Conservation (phyloP, 2,797 vertebrate genomes). For the Sebastes umbrosus region DNA sequence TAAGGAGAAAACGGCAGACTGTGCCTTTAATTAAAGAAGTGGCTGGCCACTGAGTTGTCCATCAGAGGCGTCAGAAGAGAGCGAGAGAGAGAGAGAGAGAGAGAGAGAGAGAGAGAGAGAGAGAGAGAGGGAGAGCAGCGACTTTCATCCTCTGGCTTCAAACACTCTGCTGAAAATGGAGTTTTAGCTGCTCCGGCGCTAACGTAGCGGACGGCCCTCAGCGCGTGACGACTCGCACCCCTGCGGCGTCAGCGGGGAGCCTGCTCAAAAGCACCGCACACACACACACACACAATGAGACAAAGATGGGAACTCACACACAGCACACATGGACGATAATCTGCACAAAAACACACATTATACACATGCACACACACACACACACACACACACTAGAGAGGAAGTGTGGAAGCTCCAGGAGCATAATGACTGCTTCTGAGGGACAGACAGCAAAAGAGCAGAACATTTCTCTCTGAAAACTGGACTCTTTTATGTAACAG, state of each 20-base stretch:
- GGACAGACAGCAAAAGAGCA: conserved; percentile 43
- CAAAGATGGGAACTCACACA: conserved; percentile 22
- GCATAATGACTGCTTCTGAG: conserved; percentile 58
- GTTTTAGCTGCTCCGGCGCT: conserved; percentile 53
- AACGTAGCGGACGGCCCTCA: conserved; percentile 54
- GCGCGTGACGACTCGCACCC: conserved; percentile 62
- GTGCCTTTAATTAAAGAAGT: conserved; percentile 68
- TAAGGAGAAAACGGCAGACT: conserved; percentile 33
- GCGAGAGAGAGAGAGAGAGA: no score
- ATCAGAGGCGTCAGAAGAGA: conserved; percentile 54
- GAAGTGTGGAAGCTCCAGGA: conserved; percentile 55
- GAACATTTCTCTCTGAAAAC: conserved; percentile 57
- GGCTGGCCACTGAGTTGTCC: conserved; percentile 59
- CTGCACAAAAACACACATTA: conserved; percentile 28
- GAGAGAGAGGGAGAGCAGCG: not conserved
- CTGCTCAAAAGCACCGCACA: conserved; percentile 48
- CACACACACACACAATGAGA: conserved; percentile 15
- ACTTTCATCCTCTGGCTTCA: conserved; percentile 77
- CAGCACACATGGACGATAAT: not conserved
- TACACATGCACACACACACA: not conserved
- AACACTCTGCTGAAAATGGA: conserved; percentile 69
- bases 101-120: not conserved
- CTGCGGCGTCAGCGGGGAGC: conserved; percentile 55
- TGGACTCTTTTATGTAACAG: conserved; percentile 58
- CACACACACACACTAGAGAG: conserved; percentile 17